A percentile compares a stretch with the other conserved stretches of the same genome.
Conservation (phyloP, 92 coral and sea anemone genomes). For the Paragorgia papillata region DNA sequence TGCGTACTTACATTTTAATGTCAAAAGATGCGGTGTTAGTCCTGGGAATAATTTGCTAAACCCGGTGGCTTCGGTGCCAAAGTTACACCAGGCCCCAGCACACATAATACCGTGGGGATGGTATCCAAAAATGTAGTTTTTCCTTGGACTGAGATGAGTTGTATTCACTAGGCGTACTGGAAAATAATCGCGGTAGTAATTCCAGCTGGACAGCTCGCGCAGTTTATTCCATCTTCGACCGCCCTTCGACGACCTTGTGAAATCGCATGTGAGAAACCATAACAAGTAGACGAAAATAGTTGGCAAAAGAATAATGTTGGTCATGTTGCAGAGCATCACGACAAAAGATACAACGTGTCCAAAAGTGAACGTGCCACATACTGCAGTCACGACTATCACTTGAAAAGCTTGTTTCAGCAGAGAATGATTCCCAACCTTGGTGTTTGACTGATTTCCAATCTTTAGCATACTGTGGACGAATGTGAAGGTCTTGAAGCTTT, state of each 20-base stretch:
- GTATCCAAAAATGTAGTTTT: constrained; percentile 91
- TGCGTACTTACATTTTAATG: constrained; percentile 76
- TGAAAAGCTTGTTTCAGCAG: constrained; percentile 24
- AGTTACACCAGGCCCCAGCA: constrained; percentile 93
- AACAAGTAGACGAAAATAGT: constrained; percentile 60
- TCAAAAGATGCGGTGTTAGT: constrained; percentile 81
- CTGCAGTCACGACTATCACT: constrained; percentile 41
- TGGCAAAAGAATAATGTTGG: constrained; percentile 23
- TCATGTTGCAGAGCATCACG: constrained; percentile 45
- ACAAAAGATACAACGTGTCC: constrained; percentile 32
- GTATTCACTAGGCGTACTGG: constrained; percentile 78
- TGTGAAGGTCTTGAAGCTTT: not conserved
- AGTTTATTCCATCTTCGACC: constrained; percentile 82
- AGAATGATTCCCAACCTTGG: constrained; percentile 20
- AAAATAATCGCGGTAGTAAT: constrained; percentile 85
- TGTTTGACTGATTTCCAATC: constrained; percentile 1
- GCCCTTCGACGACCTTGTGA: constrained; percentile 68
- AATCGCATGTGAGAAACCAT: constrained; percentile 75
- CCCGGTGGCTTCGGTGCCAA: constrained; percentile 92
- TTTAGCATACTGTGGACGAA: not conserved
- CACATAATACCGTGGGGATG: constrained; percentile 99
- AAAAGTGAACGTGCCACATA: constrained; percentile 23
- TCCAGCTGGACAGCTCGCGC: constrained; percentile 86
- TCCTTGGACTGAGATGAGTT: constrained; percentile 67
- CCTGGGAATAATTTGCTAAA: constrained; percentile 88